phyloP scores from a whole-genome alignment of 2,888 invertebrate genomes.

The Callosobruchus maculatus region DNA sequence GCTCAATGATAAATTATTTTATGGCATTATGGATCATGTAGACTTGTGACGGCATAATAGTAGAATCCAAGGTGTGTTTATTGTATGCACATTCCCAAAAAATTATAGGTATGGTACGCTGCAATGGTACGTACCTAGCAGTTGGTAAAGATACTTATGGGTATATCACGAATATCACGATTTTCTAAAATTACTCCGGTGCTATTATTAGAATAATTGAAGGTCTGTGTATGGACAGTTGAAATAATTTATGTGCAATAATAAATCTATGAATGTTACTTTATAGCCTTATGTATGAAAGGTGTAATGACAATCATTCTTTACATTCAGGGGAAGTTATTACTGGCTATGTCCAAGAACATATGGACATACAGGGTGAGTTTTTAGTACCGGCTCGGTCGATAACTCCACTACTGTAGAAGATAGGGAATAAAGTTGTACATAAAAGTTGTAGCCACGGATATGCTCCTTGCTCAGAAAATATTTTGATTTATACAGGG shows the following conservation, averaged over 20 bases:
- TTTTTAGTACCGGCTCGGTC: too few relatives aligned
- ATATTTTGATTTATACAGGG: too few relatives aligned
- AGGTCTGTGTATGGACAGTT: neutral
- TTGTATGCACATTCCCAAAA: neutral
- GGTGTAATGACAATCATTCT: neutral
- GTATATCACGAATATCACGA: neutral
- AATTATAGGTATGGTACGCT: neutral
- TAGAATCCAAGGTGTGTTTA: neutral
- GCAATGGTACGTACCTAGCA: neutral
- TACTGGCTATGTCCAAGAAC: too few relatives aligned
- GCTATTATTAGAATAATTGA: neutral
- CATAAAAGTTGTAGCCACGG: too few relatives aligned
- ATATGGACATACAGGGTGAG: too few relatives aligned
- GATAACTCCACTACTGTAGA: too few relatives aligned
- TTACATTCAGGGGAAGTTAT: too few relatives aligned
- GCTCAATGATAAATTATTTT: neutral
- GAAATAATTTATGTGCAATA: neutral
- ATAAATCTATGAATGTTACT: neutral
- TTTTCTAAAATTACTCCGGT: neutral
- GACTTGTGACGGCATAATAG: neutral
- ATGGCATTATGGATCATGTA: neutral
- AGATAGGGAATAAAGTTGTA: too few relatives aligned
- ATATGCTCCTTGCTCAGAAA: too few relatives aligned
- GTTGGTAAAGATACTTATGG: neutral
- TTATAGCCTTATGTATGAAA: neutral